A percentile compares a stretch with the other conserved stretches of the same genome.
Conservation (phyloP, 2,113 vertebrate genomes). For the Trogon melanurus region DNA sequence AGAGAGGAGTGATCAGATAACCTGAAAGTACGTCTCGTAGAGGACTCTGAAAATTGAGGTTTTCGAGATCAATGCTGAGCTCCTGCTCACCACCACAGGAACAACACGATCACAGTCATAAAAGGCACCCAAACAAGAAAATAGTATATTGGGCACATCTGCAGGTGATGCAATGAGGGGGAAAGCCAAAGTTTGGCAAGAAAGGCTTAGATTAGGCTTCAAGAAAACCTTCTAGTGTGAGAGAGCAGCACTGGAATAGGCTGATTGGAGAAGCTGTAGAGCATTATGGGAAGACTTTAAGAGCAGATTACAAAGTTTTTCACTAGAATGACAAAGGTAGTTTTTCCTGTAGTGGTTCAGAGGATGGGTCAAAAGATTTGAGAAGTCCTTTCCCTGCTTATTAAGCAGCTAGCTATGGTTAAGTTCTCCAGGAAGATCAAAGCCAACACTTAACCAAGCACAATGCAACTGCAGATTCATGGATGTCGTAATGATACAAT, state of each 20-base stretch:
- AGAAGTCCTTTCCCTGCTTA: neutral
- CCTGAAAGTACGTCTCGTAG: neutral
- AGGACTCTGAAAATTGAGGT: neutral
- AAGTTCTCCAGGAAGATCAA: constrained; percentile 28
- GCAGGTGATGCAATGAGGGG: neutral
- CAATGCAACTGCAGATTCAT: neutral
- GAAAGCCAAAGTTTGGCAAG: neutral
- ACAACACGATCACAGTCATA: neutral
- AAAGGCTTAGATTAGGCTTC: neutral
- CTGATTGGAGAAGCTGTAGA: neutral
- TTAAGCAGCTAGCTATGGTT: neutral
- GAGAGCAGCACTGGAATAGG: neutral
- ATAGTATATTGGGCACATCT: neutral
- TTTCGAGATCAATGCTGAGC: neutral
- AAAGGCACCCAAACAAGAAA: neutral
- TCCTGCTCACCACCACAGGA: neutral
- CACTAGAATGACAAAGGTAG: neutral
- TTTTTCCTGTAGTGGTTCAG: constrained; percentile 27
- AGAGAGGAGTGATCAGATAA: neutral
- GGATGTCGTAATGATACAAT: constrained; percentile 4
- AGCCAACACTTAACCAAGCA: neutral
- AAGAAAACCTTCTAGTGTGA: neutral
- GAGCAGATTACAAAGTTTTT: neutral
- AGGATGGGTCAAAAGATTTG: neutral
- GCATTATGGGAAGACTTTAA: neutral